phyloP scores from a whole-genome alignment of 2,113 vertebrate genomes.

The Rutilus rutilus region DNA sequence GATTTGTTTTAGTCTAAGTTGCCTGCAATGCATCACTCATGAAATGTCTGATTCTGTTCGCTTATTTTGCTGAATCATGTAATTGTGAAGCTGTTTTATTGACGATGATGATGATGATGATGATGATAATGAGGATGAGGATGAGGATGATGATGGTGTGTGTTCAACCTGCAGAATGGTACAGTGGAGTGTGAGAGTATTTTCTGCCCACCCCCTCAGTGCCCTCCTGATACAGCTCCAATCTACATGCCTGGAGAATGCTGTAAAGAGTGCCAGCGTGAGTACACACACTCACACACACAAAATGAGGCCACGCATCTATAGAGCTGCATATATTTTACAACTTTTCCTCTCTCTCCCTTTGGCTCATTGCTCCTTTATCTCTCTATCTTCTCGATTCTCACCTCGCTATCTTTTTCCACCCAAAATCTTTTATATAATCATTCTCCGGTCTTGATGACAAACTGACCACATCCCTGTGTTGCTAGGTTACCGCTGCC shows the following conservation, averaged over 20 bases:
- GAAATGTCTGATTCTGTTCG: background rate
- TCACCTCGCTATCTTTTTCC: background rate
- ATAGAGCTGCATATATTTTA: background rate
- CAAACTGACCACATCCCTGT: constrained; percentile 42
- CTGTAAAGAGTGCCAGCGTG: constrained; percentile 88
- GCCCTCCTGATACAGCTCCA: constrained; percentile 77
- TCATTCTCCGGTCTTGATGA: constrained; percentile 4
- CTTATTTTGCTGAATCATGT: background rate
- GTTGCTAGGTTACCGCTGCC: constrained; percentile 36
- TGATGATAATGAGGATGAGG: no score
- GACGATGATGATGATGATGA: background rate
- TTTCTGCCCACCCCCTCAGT: constrained; percentile 77
- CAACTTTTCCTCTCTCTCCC: background rate
- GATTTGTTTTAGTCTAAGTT: background rate
- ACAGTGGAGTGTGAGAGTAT: constrained; percentile 83
- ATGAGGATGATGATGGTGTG: background rate
- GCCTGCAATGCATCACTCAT: background rate
- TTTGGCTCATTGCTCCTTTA: background rate
- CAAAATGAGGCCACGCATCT: constrained; percentile 11
- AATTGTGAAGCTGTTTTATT: background rate
- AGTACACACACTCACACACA: constrained; percentile 61
- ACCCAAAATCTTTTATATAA: background rate
- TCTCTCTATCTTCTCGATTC: background rate
- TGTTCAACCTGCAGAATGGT: constrained; percentile 80
- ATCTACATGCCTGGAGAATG: constrained; percentile 83